Base-by-base conservation (phyloP, 2,888 invertebrate species). In the Sinohyriopsis cumingii region DNA sequence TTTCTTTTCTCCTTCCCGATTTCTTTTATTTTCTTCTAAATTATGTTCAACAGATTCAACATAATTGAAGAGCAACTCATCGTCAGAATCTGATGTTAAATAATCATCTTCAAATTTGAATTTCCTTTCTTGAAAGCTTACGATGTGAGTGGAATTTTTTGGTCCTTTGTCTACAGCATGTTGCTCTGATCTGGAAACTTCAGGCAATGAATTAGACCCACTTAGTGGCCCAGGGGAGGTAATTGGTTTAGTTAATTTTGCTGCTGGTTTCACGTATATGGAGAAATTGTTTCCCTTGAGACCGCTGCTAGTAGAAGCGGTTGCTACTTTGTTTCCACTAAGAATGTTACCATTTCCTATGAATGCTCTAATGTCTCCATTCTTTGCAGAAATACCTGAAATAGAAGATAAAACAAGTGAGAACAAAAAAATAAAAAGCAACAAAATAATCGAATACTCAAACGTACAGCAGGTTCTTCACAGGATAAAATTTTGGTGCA, bases 311-410 rank as follows among this genome's bases (percentile, higher is more conserved):
- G 55, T 68, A 24, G 63, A 54, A 28, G 15, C 28, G 12, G 54
- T 65, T 15, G 45, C 24, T 20, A 20, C 33, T 22, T 22, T 45
- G n/a, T 7, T 55, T 65, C 64, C 63, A 6, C 77, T 77, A n/a
- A 85, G 70, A 12, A 71, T 45, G 25, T 81, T 76, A 53, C 83
- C 83, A 63, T 79, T 74, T 53, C 83, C 83, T 19, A 75, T 73
- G 76, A 84, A 84, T 55, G 77, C 67, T 28, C 82, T 66, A 24
- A 85, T 83, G 69, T 84, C 83, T 72, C 74, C 79, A 56, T 71
- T 80, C 69, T 76, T 74, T 3, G 73, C 70, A 20, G 68, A 60
- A 7, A 71, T 28, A 54, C 72, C 73, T 28, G 65, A 71, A 45
- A 60, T 64, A 61, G 55, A 62, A 65, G 54, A 18, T 25, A 59